Base-by-base conservation (phyloP, 2,113 vertebrate genomes). In the Tetraodon nigroviridis region DNA sequence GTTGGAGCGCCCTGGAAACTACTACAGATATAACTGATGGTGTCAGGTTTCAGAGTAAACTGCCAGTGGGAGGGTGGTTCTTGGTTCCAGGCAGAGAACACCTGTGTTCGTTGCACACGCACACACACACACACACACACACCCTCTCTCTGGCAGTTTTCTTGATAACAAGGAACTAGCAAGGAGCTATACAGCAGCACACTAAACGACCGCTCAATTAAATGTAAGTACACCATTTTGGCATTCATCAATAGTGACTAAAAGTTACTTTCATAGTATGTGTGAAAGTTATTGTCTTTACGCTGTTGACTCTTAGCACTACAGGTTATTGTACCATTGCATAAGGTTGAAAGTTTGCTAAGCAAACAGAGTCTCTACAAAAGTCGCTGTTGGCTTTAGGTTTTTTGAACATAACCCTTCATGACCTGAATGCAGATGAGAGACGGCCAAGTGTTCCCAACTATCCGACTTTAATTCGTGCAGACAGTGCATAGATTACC, bases 31-130 rank as follows among this genome's bases (percentile, higher is more conserved):
- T 74, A 64, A 70, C 5, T 2, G 14, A 21, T 27, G 76, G 87
- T 83, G 83, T 89, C 86, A 68, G 8, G 48, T 89, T 87, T 77
- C 87, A 76, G 49, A 67, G 61, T 66, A 67, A 77, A 61, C 75
- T 81, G 78, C 87, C 86, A 89, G 87, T 88, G 58, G 71, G 58
- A 55, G 48, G 32, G 16, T 5, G 41, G 75, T 55, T 76, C 67
- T 60, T 58, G 16, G 48, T 67, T 59, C 60, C 55, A 69, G 63
- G 52, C 64, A 45, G 66, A 77, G 67, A 67, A 78, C 84, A 88
- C 86, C 86, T 89, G 84, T 76, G 64, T 69, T 71, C 81, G 77
- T 45, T 53, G 70, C 73, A 61, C 64, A 59, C 63, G 51, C 75
- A 27, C 24, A 27, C 24, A 27, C 24, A 61, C 67, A 59, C 63